Evolutionary conservation across 2,888 invertebrate genomes (phyloP).

Genomic region (Neria commutata): DNA sequence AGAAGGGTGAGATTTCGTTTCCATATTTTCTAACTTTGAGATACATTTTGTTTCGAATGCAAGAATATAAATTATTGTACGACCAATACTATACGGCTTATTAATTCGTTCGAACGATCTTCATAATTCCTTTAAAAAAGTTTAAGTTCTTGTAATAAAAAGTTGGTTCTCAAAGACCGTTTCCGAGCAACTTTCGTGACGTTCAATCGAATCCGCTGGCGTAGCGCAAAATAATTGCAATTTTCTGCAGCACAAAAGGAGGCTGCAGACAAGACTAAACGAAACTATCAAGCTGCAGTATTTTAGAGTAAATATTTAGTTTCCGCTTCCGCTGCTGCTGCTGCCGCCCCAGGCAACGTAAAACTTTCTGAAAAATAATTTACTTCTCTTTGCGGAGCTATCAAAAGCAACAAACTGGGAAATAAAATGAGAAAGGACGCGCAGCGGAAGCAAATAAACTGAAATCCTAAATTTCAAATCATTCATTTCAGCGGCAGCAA

Average conservation of each 20-base stretch:
- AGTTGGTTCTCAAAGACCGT: no score
- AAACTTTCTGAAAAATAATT: not conserved
- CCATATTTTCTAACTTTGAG: no score
- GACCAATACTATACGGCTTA: no score
- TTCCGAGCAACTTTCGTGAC: no score
- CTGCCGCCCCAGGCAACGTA: not conserved
- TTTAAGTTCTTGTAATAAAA: no score
- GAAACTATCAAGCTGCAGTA: not conserved
- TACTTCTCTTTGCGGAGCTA: not conserved
- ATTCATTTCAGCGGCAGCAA: not conserved
- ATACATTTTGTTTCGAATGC: no score
- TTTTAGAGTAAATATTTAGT: not conserved
- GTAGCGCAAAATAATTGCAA: constrained; percentile 14
- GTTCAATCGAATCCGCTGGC: no score
- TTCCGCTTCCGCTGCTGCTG: not conserved
- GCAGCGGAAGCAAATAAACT: not conserved
- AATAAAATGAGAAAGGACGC: not conserved
- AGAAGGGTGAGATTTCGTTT: no score
- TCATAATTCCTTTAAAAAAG: no score
- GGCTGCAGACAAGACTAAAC: not conserved
- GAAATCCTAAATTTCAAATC: constrained; percentile 1
- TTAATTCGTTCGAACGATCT: no score
- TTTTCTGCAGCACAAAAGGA: constrained; percentile 5
- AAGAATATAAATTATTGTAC: no score
- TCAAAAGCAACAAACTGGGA: not conserved